These are phyloP conservation scores for Oreortyx pictus DNA, from an alignment of 2,797 vertebrate genomes.

Conservation along the genomic window DNA sequence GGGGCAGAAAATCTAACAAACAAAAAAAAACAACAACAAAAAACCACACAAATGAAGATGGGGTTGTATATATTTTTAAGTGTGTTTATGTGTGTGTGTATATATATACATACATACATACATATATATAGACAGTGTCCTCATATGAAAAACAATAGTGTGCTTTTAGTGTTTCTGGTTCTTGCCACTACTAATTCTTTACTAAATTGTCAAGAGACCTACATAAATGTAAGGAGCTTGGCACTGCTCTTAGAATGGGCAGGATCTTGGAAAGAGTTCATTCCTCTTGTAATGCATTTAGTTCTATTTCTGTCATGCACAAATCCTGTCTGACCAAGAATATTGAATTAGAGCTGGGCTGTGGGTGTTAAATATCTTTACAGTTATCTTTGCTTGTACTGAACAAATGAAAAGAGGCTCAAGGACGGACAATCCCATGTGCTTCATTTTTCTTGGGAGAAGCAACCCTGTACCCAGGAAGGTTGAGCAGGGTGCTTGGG, in stretches of 20 bases:
- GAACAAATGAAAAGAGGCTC: background rate
- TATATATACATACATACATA: background rate
- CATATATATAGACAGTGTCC: background rate
- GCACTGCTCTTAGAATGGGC: conserved; percentile 37
- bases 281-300: conserved; percentile 53
- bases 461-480: background rate
- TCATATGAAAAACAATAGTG: background rate
- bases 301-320: conserved; percentile 59
- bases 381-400: conserved; percentile 50
- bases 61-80: background rate
- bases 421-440: background rate
- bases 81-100: background rate
- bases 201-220: conserved; percentile 10
- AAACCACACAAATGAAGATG: background rate
- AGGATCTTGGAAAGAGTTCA: conserved; percentile 38
- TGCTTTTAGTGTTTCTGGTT: conserved; percentile 13
- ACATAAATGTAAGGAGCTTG: conserved; percentile 22
- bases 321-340: conserved; percentile 56
- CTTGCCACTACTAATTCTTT: conserved; percentile 14
- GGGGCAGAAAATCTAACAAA: conserved; percentile 40
- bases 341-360: conserved; percentile 54
- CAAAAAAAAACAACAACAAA: no score
- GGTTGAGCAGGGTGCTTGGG: background rate
- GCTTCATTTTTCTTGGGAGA: background rate
- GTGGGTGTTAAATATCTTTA: conserved; percentile 1